Evolutionary conservation across 2,888 invertebrate species (phyloP).

Genomic region (Pocota personata): DNA sequence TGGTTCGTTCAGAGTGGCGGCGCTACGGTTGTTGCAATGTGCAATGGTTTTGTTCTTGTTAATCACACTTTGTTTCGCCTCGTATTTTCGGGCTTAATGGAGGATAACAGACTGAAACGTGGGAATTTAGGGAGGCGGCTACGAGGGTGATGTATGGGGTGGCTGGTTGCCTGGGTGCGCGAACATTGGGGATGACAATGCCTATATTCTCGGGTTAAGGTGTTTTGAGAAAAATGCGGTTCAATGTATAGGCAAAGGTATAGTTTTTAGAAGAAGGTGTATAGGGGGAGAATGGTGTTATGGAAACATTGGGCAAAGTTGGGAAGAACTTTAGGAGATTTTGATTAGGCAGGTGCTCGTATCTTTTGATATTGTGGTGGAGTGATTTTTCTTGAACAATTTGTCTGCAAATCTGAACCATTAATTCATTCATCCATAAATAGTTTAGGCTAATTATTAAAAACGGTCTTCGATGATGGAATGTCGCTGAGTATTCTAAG

Average conservation of each 20-base stretch:
- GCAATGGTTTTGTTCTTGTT: slow-evolving; percentile 67
- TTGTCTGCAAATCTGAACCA: too few relatives aligned
- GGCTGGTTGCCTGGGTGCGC: background rate
- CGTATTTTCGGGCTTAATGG: slow-evolving; percentile 59
- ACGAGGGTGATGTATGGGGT: background rate
- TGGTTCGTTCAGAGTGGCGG: slow-evolving; percentile 13
- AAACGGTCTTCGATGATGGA: too few relatives aligned
- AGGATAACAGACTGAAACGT: slow-evolving; percentile 65
- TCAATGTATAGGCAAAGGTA: background rate
- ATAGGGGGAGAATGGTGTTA: background rate
- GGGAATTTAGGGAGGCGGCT: slow-evolving; percentile 37
- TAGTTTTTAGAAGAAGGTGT: background rate
- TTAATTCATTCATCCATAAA: too few relatives aligned
- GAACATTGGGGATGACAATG: background rate
- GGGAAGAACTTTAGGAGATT: background rate
- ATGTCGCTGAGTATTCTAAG: too few relatives aligned
- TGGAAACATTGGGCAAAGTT: background rate
- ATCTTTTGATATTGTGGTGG: background rate
- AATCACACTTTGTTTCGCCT: slow-evolving; percentile 67
- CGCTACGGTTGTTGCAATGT: slow-evolving; percentile 56
- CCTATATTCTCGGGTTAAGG: background rate
- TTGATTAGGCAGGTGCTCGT: too few relatives aligned
- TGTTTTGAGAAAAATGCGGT: slow-evolving; percentile 2
- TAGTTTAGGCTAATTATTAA: too few relatives aligned
- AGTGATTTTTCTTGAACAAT: background rate